Evolutionary conservation across 2,113 vertebrate species (phyloP), one percentile per base, ranked within the genome.

Genomic region (Lathamus discolor): DNA sequence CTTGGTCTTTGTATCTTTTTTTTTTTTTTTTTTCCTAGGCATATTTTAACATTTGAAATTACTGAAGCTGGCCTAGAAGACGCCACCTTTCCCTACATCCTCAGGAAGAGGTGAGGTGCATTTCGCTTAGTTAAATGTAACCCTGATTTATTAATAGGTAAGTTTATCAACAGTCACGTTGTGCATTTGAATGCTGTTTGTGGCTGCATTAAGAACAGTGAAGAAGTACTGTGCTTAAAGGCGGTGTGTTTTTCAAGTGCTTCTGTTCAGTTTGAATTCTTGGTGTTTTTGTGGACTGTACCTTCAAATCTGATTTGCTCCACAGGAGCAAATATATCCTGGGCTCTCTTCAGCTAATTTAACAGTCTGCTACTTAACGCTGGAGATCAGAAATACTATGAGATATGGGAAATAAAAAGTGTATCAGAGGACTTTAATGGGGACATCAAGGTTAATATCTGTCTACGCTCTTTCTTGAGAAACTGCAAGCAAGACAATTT

Each of bases 361-460:
- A 96, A 94, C 70, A 92, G 66, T 5, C 86, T 57, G 80, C 83
- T 88, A 41, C 88, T 97, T 97, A 96, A 88, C 83, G 52, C 25
- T 13, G 57, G 85, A 87, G 77, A 91, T 92, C 89, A 92, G 82
- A 84, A 77, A 93, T 55, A 70, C 75, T 74, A 48, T 33, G 57
- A 88, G 84, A 69, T 86, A 91, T 91, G 92, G 94, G 92, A 95
- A 92, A 94, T 91, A 84, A 92, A 90, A 95, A 78, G 68, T n/a
- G 70, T 87, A 82, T 75, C 93, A 43, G 48, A 95, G 94, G 95
- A 93, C 95, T 97, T 88, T 41, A 94, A 86, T 33, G 67, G 81
- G 64, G 90, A 91, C 91, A 93, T 94, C 80, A 35, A 77, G 95
- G 96, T 97, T 97, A 97, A 97, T 96, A 77, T 86, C 20, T 35